Base-by-base conservation (phyloP, 2,113 vertebrate species). In the Chamaetylas fuelleborni region DNA sequence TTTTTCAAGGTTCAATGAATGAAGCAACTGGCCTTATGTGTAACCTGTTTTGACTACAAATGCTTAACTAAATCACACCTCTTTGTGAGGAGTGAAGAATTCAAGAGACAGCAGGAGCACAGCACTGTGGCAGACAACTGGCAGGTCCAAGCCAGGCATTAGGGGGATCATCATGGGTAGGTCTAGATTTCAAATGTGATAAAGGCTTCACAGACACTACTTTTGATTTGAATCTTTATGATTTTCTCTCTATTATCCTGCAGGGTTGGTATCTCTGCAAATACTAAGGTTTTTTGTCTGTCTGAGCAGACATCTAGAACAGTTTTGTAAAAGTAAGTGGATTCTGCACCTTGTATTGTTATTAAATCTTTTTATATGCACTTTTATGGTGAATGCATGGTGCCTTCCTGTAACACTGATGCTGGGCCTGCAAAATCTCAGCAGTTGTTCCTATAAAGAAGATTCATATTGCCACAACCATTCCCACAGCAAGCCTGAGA, bases 71-170 rank as follows among this genome's bases (percentile, higher is more conserved):
- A 53, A 70, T 86, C 45, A 36, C 64, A 45, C 18, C 25, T 48
- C 23, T 31, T 26, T 11, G 9, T 57, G 58, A 64, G 48, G 31
- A 74, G 34, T 4, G 16, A 42, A 48, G 85, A 24, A 9, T 33
- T 12, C 0, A 0, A 47, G 71, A 73, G 78, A 22, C n/a, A 48
- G 66, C 60, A 36, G 72, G 77, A 71, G 47, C 6, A 2, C n/a
- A n/a, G 81, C 38, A 20, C 33, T 28, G 51, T 25, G 56, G 50
- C 69, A 31, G 67, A 43, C 7, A 3, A 31, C 40, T 2, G 12
- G 54, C 56, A 66, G 62, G 48, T 42, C 50, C n/a, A 4, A 1
- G 5, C 15, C 64, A 42, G 50, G 48, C 5, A 0, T 51, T 38
- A 26, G 9, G 2, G 7, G 16, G 36, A 51, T 43, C 40, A 45